These are phyloP conservation scores for Columba guinea DNA, from an alignment of 2,797 vertebrate species.

Conservation along the genomic window DNA sequence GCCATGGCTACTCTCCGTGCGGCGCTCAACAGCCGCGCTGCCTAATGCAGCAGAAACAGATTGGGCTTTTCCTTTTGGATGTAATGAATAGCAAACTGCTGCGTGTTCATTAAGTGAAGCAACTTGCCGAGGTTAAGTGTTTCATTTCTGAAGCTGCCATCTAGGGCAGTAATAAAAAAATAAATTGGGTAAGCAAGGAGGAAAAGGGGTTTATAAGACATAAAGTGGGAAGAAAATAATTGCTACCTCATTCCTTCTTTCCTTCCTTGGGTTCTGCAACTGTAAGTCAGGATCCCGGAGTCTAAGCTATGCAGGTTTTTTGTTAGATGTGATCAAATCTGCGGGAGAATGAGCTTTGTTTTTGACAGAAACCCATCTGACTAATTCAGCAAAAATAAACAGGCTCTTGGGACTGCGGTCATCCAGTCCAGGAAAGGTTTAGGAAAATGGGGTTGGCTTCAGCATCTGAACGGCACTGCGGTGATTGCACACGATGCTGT, in stretches of 20 bases:
- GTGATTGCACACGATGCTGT: background rate
- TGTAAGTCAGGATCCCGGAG: background rate
- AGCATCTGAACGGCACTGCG: background rate
- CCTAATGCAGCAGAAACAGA: constrained; percentile 44
- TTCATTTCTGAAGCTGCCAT: constrained; percentile 38
- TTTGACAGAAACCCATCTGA: constrained; percentile 2
- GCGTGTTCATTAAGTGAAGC: constrained; percentile 34
- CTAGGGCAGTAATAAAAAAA: constrained; percentile 30
- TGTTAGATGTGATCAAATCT: background rate
- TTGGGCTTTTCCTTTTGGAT: constrained; percentile 37
- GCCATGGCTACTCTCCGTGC: constrained; percentile 5
- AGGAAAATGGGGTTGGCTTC: background rate
- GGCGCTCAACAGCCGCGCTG: background rate
- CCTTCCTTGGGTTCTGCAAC: background rate
- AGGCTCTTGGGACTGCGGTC: background rate
- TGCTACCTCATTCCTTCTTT: background rate
- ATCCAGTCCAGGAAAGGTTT: background rate
- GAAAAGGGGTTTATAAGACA: constrained; percentile 12
- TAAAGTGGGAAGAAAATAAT: background rate
- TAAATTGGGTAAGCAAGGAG: constrained; percentile 38
- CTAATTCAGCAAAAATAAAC: background rate
- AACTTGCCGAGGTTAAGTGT: constrained; percentile 56
- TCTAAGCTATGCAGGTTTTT: background rate
- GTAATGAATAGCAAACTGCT: constrained; percentile 31
- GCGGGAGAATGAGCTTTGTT: background rate